Evolutionary conservation across 2,113 vertebrate genomes (phyloP), one percentile per base, ranked within the genome.

Genomic region (Scopus umbretta): DNA sequence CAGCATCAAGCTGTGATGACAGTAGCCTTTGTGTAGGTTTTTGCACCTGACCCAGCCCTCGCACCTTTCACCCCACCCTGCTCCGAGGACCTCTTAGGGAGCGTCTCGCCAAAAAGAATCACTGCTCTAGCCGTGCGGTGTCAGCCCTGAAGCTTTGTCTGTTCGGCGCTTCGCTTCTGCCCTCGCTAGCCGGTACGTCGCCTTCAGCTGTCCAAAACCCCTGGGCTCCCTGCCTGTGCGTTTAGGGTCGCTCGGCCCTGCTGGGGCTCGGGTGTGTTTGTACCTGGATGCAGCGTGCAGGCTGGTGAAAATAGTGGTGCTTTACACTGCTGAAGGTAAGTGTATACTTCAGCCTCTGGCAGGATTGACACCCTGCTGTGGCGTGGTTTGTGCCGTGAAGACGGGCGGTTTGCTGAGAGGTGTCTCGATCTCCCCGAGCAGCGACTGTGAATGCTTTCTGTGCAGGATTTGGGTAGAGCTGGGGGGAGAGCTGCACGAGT

Each of bases 321-420:
- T 67, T 68, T 27, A 6, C 16, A 0, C 13, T 1, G 36, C 61
- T 11, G 36, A 5, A 61, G 25, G 66, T 38, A 67, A 71, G 55
- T 1, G 10, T 6, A 6, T 8, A 1, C 7, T 14, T 13, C 10
- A 45, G 72, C 14, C 36, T 76, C 18, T 4, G 36, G 72, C 22
- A 21, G 23, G 13, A 25, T 0, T 30, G 49, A 4, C 20, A 5
- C 26, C 18, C 38, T 45, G 47, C 21, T 20, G 34, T 23, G 61
- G 11, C 3, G 0, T 4, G n/a, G 16, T 87, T 68, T 71, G 61
- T 20, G 58, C 42, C 10, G 0, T 8, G 18, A 50, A n/a, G 58
- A 23, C 0, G 3, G n/a, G 52, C 29, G 11, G 29, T 47, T 82
- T n/a, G n/a, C 40, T 55, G 66, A 45, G 59, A 21, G 25, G n/a